These are phyloP conservation scores for Gymnarchus niloticus DNA, from an alignment of 2,113 vertebrate species.

Conservation along the genomic window DNA sequence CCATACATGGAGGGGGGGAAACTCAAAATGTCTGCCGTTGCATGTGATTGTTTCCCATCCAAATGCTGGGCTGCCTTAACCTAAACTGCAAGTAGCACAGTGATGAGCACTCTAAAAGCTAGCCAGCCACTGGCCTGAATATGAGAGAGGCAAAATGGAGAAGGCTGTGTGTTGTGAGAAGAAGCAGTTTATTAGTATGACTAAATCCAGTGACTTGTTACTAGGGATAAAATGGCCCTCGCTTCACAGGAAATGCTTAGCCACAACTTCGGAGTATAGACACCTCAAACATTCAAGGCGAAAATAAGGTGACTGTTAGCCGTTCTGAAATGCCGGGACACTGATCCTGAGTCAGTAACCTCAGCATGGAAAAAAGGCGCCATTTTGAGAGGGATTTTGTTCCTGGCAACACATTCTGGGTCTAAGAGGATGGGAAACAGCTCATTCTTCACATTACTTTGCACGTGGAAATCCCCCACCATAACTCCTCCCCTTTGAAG, in stretches of 20 bases:
- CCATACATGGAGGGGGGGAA: too few species aligned
- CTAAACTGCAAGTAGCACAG: background rate
- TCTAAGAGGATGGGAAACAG: slow-evolving; percentile 8
- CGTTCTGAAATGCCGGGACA: slow-evolving; percentile 1
- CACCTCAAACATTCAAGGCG: background rate
- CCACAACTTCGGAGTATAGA: background rate
- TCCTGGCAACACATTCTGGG: slow-evolving; percentile 16
- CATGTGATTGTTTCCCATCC: background rate
- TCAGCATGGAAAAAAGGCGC: slow-evolving; percentile 13
- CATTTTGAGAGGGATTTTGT: slow-evolving; percentile 32
- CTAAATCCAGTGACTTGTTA: slow-evolving; percentile 4
- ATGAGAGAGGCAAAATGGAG: background rate
- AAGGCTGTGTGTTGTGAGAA: background rate
- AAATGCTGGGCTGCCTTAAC: background rate
- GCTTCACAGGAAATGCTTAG: background rate
- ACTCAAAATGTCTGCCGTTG: background rate
- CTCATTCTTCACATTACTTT: slow-evolving; percentile 30
- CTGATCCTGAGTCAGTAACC: slow-evolving; percentile 9
- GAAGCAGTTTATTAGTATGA: background rate
- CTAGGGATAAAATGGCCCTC: background rate
- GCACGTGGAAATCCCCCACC: slow-evolving; percentile 23
- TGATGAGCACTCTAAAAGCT: background rate
- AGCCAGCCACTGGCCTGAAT: background rate
- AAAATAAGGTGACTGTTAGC: slow-evolving; percentile 12
- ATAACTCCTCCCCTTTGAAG: background rate